Base-by-base conservation (phyloP, 2,113 vertebrate genomes). In the Pseudopipra pipra region DNA sequence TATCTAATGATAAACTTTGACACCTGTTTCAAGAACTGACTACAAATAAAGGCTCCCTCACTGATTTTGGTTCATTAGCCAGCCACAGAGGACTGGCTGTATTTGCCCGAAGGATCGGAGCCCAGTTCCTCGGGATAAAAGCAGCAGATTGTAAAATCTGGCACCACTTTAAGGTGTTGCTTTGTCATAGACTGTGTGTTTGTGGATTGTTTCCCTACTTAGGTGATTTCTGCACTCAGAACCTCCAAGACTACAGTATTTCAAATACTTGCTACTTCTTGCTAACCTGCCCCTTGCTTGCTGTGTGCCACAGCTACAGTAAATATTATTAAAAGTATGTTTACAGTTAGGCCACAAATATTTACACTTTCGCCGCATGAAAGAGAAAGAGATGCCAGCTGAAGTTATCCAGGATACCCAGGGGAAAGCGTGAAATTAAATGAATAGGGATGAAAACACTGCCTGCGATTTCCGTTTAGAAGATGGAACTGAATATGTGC, bases 181-280 rank as follows among this genome's bases (percentile, higher is more conserved):
- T 87, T 70, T 87, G 21, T 33, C 35, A 39, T 0, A 12, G 28
- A 33, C 4, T 0, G 10, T 19, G 17, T 1, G 12, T 7, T 31
- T 3, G 74, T 12, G 3, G 4, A 3, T 5, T 58, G 11, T n/a
- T 17, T 35, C 16, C 2, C 11, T 49, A 8, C 27, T 55, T 37
- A 23, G 23, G 13, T 47, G 25, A 71, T 67, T 87, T 68, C 41
- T 46, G 20, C 12, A 31, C 43, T 84, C 24, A 18, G 7, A n/a
- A 20, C 3, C 74, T 70, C 11, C 49, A 21, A 51, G 0, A 8
- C 28, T 44, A 52, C 62, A 80, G 58, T 43, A n/a, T n/a, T 44
- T 81, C 17, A 81, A 58, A 35, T 31, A n/a, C 9, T 71, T 31
- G 13, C 14, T 43, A 11, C 13, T 66, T 71, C 43, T 80, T 35